Conservation (phyloP, 1,140 invertebrate genomes). For the Neomicropteryx cornuta region DNA sequence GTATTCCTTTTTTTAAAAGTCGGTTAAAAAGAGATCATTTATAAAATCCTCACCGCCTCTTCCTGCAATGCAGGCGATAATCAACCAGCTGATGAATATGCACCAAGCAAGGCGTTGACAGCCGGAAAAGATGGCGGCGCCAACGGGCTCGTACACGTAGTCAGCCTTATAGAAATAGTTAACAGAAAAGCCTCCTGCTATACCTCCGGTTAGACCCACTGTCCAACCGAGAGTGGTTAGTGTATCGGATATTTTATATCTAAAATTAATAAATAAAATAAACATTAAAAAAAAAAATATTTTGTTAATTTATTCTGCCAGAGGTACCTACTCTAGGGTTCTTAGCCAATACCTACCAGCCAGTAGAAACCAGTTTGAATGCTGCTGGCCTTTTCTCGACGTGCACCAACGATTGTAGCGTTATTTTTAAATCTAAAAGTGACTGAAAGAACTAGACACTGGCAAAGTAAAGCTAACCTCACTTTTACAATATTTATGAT, state of each 20-base stretch:
- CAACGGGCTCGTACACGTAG: slow-evolving; percentile 42
- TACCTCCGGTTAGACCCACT: slow-evolving; percentile 38
- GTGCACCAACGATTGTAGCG: no score
- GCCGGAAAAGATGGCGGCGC: slow-evolving; percentile 52
- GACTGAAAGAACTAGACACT: no score
- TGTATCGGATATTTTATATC: slow-evolving; percentile 35
- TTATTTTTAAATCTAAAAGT: no score
- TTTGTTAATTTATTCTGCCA: no score
- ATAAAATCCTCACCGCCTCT: slow-evolving; percentile 57
- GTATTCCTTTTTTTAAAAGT: no score
- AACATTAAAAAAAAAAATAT: slow-evolving; percentile 1
- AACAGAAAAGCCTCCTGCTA: slow-evolving; percentile 46
- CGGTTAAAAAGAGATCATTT: no score
- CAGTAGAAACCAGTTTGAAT: no score
- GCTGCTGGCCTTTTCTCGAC: no score
- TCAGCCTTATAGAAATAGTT: slow-evolving; percentile 47
- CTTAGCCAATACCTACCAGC: no score
- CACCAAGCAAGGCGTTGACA: slow-evolving; percentile 55
- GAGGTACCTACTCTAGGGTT: no score
- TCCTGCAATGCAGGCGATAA: slow-evolving; percentile 58
- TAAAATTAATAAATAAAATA: slow-evolving; percentile 19
- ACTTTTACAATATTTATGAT: no score
- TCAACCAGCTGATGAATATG: slow-evolving; percentile 54
- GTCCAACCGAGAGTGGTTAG: slow-evolving; percentile 46
- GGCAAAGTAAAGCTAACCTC: no score